Conservation (phyloP, 2,888 invertebrate genomes). For the Diplolepis rosae region DNA sequence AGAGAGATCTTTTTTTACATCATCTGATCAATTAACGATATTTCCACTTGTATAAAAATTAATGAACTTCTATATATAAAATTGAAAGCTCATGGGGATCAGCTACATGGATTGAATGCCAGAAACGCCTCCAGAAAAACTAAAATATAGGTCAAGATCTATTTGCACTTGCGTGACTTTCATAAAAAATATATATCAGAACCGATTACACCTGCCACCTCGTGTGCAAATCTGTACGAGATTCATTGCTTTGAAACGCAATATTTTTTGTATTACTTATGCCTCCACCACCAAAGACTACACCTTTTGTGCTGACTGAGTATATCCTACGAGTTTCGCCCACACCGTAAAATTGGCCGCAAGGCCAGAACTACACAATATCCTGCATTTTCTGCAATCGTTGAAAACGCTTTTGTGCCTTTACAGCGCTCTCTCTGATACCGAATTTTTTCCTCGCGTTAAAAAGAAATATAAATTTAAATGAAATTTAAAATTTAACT, state of each 20-base stretch:
- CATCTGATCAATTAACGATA: background rate
- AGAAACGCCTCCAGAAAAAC: constrained; percentile 10
- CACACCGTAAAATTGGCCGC: constrained; percentile 39
- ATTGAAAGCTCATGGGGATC: background rate
- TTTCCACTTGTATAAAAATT: too few relatives aligned
- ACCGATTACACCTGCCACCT: constrained; percentile 1
- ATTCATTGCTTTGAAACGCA: constrained; percentile 13
- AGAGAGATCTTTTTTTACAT: background rate
- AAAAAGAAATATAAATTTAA: background rate
- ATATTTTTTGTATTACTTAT: constrained; percentile 8
- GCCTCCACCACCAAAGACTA: background rate
- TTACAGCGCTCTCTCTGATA: background rate
- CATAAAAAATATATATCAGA: constrained; percentile 17
- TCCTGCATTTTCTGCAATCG: constrained; percentile 36
- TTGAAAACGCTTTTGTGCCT: constrained; percentile 9
- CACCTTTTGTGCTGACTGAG: constrained; percentile 15
- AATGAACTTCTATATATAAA: too few relatives aligned
- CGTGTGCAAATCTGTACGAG: background rate
- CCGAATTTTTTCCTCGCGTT: background rate
- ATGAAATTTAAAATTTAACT: background rate
- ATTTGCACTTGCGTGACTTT: constrained; percentile 7
- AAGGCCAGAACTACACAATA: constrained; percentile 41
- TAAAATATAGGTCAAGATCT: constrained; percentile 26
- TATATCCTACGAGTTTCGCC: constrained; percentile 35
- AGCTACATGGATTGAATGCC: constrained; percentile 1